These are phyloP conservation scores for Sorex maritimensis DNA, from an alignment of 2,797 vertebrate species.

Conservation along the genomic window DNA sequence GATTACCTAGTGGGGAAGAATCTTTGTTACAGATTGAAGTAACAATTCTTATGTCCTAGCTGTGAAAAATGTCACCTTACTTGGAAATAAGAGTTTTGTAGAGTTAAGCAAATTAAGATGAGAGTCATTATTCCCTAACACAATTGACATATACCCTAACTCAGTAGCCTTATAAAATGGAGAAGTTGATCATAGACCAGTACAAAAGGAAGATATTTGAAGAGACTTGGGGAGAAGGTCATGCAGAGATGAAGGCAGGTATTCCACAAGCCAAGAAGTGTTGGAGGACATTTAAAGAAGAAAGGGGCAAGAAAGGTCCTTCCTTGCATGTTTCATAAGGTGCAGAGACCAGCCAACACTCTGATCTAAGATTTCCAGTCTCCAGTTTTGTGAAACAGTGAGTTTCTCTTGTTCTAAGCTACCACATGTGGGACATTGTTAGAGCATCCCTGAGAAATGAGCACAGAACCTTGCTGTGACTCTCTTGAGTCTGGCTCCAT, in stretches of 20 bases:
- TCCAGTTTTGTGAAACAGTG: not conserved
- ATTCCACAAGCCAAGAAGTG: not conserved
- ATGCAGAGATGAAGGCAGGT: not conserved
- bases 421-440: not conserved
- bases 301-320: not conserved
- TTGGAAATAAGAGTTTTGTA: conserved; percentile 49
- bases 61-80: conserved; percentile 29
- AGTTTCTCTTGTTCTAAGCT: not conserved
- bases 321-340: not conserved
- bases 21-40: not conserved
- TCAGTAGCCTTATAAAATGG: not conserved
- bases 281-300: not conserved
- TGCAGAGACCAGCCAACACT: not conserved
- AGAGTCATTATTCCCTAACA: not conserved
- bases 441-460: not conserved
- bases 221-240: not conserved
- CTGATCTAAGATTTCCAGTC: not conserved
- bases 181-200: not conserved
- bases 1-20: not conserved
- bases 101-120: conserved; percentile 53
- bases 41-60: not conserved
- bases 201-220: not conserved
- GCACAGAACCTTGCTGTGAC: not conserved
- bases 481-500: not conserved
- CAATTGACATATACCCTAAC: not conserved